Evolutionary conservation across 2,113 vertebrate genomes (phyloP).

Genomic region (Ploceus nigricollis): DNA sequence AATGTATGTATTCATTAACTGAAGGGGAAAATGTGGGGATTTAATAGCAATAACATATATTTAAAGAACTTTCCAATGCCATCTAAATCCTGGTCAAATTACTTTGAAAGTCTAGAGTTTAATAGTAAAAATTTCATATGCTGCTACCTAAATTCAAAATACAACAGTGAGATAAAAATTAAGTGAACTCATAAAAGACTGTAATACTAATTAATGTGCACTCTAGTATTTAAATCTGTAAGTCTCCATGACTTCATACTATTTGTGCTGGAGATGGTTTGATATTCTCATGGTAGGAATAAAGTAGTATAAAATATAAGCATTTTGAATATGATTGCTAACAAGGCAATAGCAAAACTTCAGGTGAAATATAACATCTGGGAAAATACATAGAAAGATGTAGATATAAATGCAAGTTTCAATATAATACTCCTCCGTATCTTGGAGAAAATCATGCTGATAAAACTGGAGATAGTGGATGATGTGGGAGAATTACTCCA

Average conservation of each 20-base stretch:
- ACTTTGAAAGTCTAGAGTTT: background rate
- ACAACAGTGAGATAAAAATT: background rate
- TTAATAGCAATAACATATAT: conserved; percentile 1
- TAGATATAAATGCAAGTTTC: background rate
- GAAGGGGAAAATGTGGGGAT: background rate
- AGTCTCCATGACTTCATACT: background rate
- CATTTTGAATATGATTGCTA: background rate
- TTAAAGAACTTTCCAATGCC: background rate
- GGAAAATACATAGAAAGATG: background rate
- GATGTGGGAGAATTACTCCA: background rate
- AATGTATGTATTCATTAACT: conserved; percentile 18
- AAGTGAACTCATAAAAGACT: background rate
- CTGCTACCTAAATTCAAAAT: background rate
- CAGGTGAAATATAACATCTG: background rate
- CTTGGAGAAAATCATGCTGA: background rate
- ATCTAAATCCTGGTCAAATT: conserved; percentile 14
- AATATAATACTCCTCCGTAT: background rate
- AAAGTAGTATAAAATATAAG: background rate
- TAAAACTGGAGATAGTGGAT: background rate
- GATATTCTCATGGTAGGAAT: background rate
- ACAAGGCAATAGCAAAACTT: background rate
- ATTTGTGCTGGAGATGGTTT: background rate
- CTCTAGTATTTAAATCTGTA: background rate
- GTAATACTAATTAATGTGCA: background rate
- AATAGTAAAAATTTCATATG: background rate